Evolutionary conservation across 2,888 invertebrate species (phyloP), one percentile per base, ranked within the genome.

Genomic region (Andrena praecox): DNA sequence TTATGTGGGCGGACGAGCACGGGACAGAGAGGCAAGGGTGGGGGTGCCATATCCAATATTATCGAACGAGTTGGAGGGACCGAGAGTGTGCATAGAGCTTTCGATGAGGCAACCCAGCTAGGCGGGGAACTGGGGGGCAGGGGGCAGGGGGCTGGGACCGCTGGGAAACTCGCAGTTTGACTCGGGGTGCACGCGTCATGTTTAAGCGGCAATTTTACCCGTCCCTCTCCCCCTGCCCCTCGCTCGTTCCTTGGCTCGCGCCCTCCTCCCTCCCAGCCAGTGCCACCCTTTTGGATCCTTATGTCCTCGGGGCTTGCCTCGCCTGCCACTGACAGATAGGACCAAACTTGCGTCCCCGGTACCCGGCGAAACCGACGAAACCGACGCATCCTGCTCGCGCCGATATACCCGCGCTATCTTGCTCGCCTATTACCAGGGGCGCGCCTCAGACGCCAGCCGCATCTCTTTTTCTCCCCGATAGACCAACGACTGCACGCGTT

Each of bases 121-220:
- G 67, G 66, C 24, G n/a, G 50, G 48, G 7, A 16, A 42, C 42
- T 42, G 42, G 42, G 42, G 10, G 29, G 29, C 2, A 29, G 29
- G 29, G 2, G 42, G 42, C 12, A 5, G 42, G 42, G 42, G 42
- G 42, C 42, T 42, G 42, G 35, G 60, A 73, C 64, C 59, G 78
- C 67, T 73, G 56, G 86, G 88, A 91, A 90, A 90, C 90, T 91
- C 83, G 88, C 87, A 88, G 87, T 90, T 90, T 82, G 89, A 89
- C 88, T 91, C 82, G 82, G 77, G 84, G 82, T 87, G 89, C 86
- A 85, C 86, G 88, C 88, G 87, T 89, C 90, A 89, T 90, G 90
- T 91, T 90, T 90, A 87, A 90, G 89, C 89, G 89, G 89, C 88
- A 89, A 91, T 90, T 91, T 89, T 80, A 84, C 73, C 68, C 69